Percentiles rank a stretch among this genome's conserved stretches.
Conservation (phyloP, 2,888 invertebrate species). For the Oligia strigilis region DNA sequence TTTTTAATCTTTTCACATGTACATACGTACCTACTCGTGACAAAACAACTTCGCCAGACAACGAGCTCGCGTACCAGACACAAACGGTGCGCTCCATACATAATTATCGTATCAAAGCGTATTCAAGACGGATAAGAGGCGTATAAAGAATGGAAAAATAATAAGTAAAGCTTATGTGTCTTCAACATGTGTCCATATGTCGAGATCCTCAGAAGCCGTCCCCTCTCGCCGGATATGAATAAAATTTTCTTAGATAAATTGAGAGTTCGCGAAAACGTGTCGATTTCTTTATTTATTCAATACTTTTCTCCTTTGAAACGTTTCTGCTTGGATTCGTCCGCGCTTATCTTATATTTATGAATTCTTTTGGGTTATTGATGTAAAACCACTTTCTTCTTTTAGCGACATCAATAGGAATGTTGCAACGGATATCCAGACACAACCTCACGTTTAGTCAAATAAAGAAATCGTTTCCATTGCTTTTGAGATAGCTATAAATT, state of each 20-base stretch:
- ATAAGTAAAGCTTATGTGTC: slow-evolving; percentile 80
- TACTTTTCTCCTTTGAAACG: slow-evolving; percentile 86
- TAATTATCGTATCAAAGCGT: slow-evolving; percentile 62
- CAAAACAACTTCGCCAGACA: slow-evolving; percentile 61
- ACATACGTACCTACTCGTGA: slow-evolving; percentile 59
- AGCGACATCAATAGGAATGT: slow-evolving; percentile 69
- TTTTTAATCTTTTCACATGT: slow-evolving; percentile 84
- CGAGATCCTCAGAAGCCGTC: slow-evolving; percentile 82
- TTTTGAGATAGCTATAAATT: slow-evolving; percentile 19
- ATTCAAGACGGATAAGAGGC: slow-evolving; percentile 50
- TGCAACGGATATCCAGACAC: slow-evolving; percentile 44
- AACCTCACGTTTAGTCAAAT: slow-evolving; percentile 28
- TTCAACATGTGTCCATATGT: slow-evolving; percentile 83
- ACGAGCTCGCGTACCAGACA: slow-evolving; percentile 54
- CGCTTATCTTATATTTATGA: slow-evolving; percentile 86
- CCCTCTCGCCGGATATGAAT: slow-evolving; percentile 86
- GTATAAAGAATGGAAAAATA: slow-evolving; percentile 73
- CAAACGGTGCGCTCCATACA: slow-evolving; percentile 51
- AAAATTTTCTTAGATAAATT: slow-evolving; percentile 88
- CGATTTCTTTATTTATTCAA: slow-evolving; percentile 90
- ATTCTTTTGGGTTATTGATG: slow-evolving; percentile 81
- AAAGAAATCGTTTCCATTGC: slow-evolving; percentile 21
- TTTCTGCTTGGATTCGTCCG: slow-evolving; percentile 81
- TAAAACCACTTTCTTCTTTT: slow-evolving; percentile 77
- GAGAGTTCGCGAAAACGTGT: slow-evolving; percentile 88